Evolutionary conservation across 2,113 vertebrate genomes (phyloP), one percentile per base, ranked within the genome.

Genomic region (Sander vitreus): DNA sequence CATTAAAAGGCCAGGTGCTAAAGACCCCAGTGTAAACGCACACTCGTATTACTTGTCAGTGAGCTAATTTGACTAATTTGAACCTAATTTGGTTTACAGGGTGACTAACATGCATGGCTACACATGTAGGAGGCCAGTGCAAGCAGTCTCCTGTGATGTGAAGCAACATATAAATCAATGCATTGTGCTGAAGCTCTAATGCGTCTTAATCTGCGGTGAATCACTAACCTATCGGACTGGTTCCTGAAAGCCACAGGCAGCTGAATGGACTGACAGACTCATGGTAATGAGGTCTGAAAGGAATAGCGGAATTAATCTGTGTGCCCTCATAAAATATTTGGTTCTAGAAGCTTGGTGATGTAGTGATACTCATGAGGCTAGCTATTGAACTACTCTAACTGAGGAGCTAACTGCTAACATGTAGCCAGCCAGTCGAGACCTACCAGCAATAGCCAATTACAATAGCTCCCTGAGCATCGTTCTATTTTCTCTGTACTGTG

Each of bases 171-270:
- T 33, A 14, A 66, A 78, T 36, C 9, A 43, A 47, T 2, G 18
- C 10, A 54, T 59, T 78, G 57, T 27, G 45, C 5, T 59, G 51
- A 80, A 50, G 23, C 19, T 36, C 36, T 33, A 2, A 13, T 21
- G 10, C 21, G 27, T 68, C 30, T 47, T 50, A 58, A 65, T 79
- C 84, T 50, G 10, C 15, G 5, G 39, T 80, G 80, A 82, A 0
- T 86, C 78, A 78, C 43, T 16, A 77, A 84, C 84, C 55, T 9
- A 73, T 64, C 82, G 0, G 48, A 88, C 85, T 54, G 82, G 78
- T 90, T 88, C 69, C 54, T 57, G 50, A 53, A 16, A 75, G 43
- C 7, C 68, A 21, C 16, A 13, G 0, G 50, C 66, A 45, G 21
- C 23, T 51, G 33, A 76, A 58, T 53, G 18, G 55, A 43, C 30